Evolutionary conservation across 2,113 vertebrate species (phyloP), one percentile per base, ranked within the genome.

Genomic region (Caracal caracal): DNA sequence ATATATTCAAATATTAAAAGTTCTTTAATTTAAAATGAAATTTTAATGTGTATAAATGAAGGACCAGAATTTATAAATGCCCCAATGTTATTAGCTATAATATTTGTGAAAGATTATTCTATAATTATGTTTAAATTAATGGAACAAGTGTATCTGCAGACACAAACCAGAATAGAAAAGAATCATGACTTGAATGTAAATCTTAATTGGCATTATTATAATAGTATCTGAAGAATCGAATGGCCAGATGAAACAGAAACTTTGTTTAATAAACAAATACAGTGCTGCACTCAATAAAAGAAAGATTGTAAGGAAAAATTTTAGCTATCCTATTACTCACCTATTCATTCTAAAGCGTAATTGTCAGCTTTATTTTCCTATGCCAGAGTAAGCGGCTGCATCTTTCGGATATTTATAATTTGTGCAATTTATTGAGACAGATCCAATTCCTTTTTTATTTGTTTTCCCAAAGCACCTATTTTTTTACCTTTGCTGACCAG

Each of bases 401-500:
- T 98, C 95, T 97, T 97, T 94, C 90, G 96, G 97, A 98, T 98
- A 98, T 99, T 98, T 99, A 98, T 98, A 98, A 99, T 99, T 98
- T 98, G 92, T 95, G 97, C 98, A 98, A 98, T 98, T 98, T 98
- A 98, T 98, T 90, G 94, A 98, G 98, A 98, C 98, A 99, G 98
- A 80, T 98, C 94, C 98, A 98, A 98, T 99, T 98, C 96, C 98
- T 97, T 98, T 99, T 99, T 98, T 98, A 98, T 98, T 98, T 98
- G 98, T 98, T 98, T 99, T 97, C 97, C 96, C 98, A 98, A 98
- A 98, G 96, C 90, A 98, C 68, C 93, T 97, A 97, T 98, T 98
- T 98, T 97, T 98, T 98, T 97, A 98, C 98, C 97, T 98, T 97
- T 99, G 99, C 99, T 99, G 99, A 99, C 99, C 99, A 98, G 98